phyloP scores from a whole-genome alignment of 2,888 invertebrate genomes.

The Agonopterix arenella region DNA sequence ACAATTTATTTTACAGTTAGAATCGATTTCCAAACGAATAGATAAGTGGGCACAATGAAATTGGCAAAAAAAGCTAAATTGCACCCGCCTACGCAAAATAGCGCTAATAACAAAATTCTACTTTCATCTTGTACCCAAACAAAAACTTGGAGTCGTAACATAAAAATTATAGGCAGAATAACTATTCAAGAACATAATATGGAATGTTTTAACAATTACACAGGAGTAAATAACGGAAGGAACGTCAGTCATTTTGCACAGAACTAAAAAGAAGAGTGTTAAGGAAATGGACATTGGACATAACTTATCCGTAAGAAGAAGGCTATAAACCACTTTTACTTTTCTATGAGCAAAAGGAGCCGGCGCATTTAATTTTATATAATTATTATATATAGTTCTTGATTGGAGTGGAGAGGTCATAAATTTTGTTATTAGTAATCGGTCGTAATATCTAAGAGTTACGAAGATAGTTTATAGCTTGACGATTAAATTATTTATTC shows the following conservation, averaged over 20 bases:
- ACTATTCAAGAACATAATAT: too few relatives aligned
- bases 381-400: conserved; percentile 4
- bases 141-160: background rate
- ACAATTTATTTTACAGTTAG: conserved; percentile 27
- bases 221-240: too few relatives aligned
- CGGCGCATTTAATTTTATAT: conserved; percentile 15
- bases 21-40: conserved; percentile 23
- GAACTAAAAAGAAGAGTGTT: too few relatives aligned
- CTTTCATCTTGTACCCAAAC: background rate
- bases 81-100: conserved; percentile 2
- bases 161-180: too few relatives aligned
- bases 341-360: conserved; percentile 20
- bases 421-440: conserved; percentile 36
- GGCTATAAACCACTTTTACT: conserved; percentile 29
- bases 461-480: background rate
- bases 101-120: background rate
- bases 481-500: background rate
- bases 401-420: conserved; percentile 22
- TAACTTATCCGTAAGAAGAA: conserved; percentile 20
- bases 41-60: conserved; percentile 18
- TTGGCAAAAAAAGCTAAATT: conserved; percentile 17
- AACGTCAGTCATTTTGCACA: too few relatives aligned
- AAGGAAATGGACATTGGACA: conserved; percentile 8
- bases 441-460: conserved; percentile 12
- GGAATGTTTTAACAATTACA: too few relatives aligned